Conservation (phyloP, 2,888 invertebrate genomes). For the Netelia fuscicornis region DNA sequence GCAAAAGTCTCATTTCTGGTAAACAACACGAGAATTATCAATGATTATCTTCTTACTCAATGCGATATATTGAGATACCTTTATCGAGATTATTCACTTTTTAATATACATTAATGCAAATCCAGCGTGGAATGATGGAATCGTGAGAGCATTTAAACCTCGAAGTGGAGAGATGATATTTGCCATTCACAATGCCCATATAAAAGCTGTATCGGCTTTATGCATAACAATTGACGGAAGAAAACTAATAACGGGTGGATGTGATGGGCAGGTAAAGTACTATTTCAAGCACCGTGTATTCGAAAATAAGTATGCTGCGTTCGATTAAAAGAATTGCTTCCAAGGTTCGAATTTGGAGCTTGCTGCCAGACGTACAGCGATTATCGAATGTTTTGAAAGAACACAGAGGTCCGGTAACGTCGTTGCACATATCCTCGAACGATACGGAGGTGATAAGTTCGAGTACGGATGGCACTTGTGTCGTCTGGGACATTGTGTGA, state of each 20-base stretch:
- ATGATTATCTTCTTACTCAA: not conserved
- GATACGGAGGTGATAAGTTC: conserved; percentile 95
- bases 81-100: not conserved
- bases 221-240: conserved; percentile 90
- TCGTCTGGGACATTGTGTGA: conserved; percentile 96
- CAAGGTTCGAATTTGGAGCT: conserved; percentile 92
- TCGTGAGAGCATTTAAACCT: conserved; percentile 93
- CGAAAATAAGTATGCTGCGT: not conserved
- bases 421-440: conserved; percentile 91
- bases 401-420: conserved; percentile 95
- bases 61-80: not conserved
- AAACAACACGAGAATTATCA: conserved; percentile 58
- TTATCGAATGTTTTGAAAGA: conserved; percentile 93
- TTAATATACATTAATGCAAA: not conserved
- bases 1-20: conserved; percentile 92
- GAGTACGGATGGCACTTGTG: conserved; percentile 96
- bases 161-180: conserved; percentile 93
- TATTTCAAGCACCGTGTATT: conserved; percentile 21
- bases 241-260: conserved; percentile 94
- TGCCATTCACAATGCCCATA: conserved; percentile 95
- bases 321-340: conserved; percentile 17
- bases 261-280: conserved; percentile 92
- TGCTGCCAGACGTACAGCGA: conserved; percentile 89
- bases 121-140: conserved; percentile 92
- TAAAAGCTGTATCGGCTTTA: conserved; percentile 94